These are phyloP conservation scores for Tanaodytes sp. DNA, from an alignment of 2,888 invertebrate genomes.

Conservation along the genomic window DNA sequence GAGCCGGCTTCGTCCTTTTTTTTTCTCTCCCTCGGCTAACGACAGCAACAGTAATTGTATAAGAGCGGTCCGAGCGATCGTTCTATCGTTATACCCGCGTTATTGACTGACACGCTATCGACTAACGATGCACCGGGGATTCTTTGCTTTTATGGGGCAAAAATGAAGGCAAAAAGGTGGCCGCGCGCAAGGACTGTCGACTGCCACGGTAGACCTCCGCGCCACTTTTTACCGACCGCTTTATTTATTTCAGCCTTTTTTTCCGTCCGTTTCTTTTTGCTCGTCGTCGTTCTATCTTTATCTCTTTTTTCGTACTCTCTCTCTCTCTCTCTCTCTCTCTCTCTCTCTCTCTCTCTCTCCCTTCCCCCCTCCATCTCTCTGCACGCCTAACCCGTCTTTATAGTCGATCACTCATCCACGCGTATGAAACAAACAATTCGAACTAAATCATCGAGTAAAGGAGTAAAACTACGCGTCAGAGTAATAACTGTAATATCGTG, in stretches of 20 bases:
- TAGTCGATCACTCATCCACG: too few relatives aligned
- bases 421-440: too few relatives aligned
- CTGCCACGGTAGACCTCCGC: constrained; percentile 10
- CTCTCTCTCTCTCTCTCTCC: too few relatives aligned
- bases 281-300: not conserved
- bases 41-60: constrained; percentile 51
- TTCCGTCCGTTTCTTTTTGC: not conserved
- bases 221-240: constrained; percentile 26
- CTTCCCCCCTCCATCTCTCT: too few relatives aligned
- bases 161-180: constrained; percentile 34
- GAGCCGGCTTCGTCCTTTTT: constrained; percentile 48
- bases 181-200: constrained; percentile 37
- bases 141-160: constrained; percentile 51
- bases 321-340: too few relatives aligned
- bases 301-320: constrained; percentile 1
- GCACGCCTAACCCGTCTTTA: too few relatives aligned
- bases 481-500: too few relatives aligned
- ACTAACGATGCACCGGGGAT: constrained; percentile 50
- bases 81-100: constrained; percentile 51
- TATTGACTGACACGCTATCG: constrained; percentile 53
- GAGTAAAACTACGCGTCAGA: too few relatives aligned
- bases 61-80: constrained; percentile 48
- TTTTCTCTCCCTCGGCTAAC: constrained; percentile 44
- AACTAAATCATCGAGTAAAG: too few relatives aligned
- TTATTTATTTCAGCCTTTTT: too few relatives aligned